Conservation (phyloP, 2,797 vertebrate species). For the Danio tinwini region DNA sequence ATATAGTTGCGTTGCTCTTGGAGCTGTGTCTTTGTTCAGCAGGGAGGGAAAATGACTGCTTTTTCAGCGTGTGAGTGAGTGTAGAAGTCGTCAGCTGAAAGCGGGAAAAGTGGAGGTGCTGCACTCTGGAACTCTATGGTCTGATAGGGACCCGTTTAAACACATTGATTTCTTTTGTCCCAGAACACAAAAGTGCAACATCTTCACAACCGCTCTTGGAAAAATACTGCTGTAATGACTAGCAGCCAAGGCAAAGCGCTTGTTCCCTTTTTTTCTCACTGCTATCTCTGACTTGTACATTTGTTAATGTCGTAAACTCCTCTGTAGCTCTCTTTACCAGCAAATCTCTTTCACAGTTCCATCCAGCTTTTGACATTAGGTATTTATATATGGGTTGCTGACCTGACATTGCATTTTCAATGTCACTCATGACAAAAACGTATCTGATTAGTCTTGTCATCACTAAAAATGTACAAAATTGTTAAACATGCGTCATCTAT, state of each 20-base stretch:
- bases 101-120: constrained; percentile 45
- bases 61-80: constrained; percentile 52
- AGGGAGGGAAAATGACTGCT: constrained; percentile 46
- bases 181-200: constrained; percentile 67
- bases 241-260: constrained; percentile 38
- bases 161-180: constrained; percentile 71
- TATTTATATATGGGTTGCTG: no score
- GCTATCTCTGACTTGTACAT: constrained; percentile 10
- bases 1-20: constrained; percentile 33
- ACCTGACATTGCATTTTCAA: no score
- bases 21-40: constrained; percentile 45
- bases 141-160: constrained; percentile 68
- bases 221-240: constrained; percentile 50
- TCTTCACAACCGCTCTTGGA: constrained; percentile 60
- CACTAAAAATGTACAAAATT: no score
- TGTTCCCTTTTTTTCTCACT: constrained; percentile 53
- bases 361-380: not conserved
- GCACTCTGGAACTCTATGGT: constrained; percentile 51
- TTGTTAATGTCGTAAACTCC: constrained; percentile 24
- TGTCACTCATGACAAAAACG: not conserved
- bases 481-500: no score
- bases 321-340: constrained; percentile 5
- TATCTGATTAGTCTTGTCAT: no score
- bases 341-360: not conserved
- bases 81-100: constrained; percentile 46